Evolutionary conservation across 2,888 invertebrate species (phyloP), one percentile per base, ranked within the genome.

Genomic region (Aplocera efformata): DNA sequence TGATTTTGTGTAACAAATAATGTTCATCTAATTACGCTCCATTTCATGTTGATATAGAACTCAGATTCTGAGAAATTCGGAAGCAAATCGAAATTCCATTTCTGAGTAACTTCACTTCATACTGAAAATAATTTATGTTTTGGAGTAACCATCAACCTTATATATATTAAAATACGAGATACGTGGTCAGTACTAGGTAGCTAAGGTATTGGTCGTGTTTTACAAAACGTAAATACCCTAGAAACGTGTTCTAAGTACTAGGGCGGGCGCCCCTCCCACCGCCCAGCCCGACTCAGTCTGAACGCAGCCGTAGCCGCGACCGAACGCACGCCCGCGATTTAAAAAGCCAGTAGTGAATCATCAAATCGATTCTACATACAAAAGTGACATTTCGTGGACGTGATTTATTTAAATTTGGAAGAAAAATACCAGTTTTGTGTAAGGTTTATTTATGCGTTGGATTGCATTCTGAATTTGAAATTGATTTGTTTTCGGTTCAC

Each of bases 231-330:
- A 43, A 56, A 58, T 58, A 60, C 51, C 53, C 58, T 53, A 52
- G 50, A 43, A 46, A 43, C 53, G 53, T 53, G 44, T 56, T 50
- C 52, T 62, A 60, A 59, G 60, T 56, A 58, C 54, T 58, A 58
- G 67, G 67, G 67, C 66, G 72, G 67, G 62, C 60, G 64, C 61
- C 67, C 54, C 33, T 32, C 10, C 43, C 35, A 30, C 53, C 53
- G 52, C 46, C 48, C 53, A 33, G 22, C 59, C 35, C 42, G 47
- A 17, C 13, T 36, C 72, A 74, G 74, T 75, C 63, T 58, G 55
- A 58, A 50, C 50, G 51, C 49, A 53, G 56, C 60, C 59, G 57
- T 53, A 53, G 51, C 35, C 48, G 56, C 50, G 59, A 58, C 32
- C 20, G 48, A 57, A 68, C 73, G 72, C 48, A 53, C 27, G 51